These are phyloP conservation scores for Holacanthella duospinosa DNA, from an alignment of 2,888 invertebrate species.

Conservation along the genomic window DNA sequence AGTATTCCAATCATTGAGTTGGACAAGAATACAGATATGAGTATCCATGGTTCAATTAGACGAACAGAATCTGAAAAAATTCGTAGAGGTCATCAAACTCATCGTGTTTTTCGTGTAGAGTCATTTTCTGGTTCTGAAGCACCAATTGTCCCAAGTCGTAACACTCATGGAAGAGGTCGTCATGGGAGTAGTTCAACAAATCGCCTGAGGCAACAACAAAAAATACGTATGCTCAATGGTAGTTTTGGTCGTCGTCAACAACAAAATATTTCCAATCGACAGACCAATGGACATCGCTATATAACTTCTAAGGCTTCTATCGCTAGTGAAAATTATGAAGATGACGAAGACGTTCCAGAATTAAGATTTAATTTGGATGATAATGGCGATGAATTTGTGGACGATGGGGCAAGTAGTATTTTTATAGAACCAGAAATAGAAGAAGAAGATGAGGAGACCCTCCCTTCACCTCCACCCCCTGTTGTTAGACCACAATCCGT, in stretches of 20 bases:
- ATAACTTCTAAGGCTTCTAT: background rate
- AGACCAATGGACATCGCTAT: background rate
- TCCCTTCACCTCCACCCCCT: conserved; percentile 4
- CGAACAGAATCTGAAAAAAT: background rate
- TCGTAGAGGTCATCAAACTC: background rate
- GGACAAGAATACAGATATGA: background rate
- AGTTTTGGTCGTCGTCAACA: too few relatives aligned
- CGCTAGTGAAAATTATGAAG: conserved; percentile 19
- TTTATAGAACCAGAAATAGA: conserved; percentile 10
- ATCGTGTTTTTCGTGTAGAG: conserved; percentile 19
- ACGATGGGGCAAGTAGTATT: conserved; percentile 16
- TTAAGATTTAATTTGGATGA: conserved; percentile 32
- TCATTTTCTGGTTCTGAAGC: conserved; percentile 29
- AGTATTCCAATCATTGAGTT: background rate
- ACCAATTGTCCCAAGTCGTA: conserved; percentile 27
- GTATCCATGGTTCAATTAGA: background rate
- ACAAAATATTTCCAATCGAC: background rate
- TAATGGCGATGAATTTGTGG: conserved; percentile 8
- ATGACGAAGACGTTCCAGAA: conserved; percentile 29
- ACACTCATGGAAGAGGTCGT: background rate
- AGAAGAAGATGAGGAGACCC: conserved; percentile 4
- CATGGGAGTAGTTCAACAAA: background rate
- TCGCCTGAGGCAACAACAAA: background rate
- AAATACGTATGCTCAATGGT: background rate
- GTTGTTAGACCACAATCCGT: background rate